These are phyloP conservation scores for Volucella bombylans DNA, from an alignment of 2,888 invertebrate genomes.

Conservation along the genomic window DNA sequence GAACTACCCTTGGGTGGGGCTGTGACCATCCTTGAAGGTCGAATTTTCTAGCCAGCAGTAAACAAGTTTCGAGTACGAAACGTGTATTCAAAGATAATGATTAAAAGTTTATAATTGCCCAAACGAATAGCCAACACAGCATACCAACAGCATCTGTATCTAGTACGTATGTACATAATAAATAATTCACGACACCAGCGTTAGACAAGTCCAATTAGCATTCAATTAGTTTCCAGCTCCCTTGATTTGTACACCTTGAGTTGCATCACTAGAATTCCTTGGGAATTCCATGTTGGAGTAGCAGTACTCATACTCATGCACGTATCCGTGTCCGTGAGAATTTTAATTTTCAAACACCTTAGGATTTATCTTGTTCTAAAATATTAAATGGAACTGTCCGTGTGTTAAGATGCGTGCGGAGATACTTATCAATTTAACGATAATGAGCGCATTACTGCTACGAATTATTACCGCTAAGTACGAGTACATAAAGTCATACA, in stretches of 20 bases:
- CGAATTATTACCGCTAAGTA: not conserved
- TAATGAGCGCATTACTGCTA: slow-evolving; percentile 8
- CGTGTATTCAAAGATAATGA: too few species aligned
- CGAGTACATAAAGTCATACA: too few species aligned
- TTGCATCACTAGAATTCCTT: slow-evolving; percentile 9
- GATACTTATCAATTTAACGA: slow-evolving; percentile 14
- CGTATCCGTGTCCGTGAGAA: not conserved
- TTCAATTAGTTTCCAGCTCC: slow-evolving; percentile 6
- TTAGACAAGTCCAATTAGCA: slow-evolving; percentile 20
- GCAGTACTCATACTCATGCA: not conserved
- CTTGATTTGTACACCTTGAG: not conserved
- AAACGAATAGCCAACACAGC: not conserved
- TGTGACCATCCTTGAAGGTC: too few species aligned
- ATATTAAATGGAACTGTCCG: slow-evolving; percentile 8
- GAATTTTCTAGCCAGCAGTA: too few species aligned
- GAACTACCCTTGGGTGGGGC: too few species aligned
- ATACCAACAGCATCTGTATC: not conserved
- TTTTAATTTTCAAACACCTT: not conserved
- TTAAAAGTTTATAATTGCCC: too few species aligned
- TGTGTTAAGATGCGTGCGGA: not conserved
- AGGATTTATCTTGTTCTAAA: not conserved
- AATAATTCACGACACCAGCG: slow-evolving; percentile 7
- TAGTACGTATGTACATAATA: not conserved
- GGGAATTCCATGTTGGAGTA: not conserved
- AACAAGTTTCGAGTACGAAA: too few species aligned